Conservation (phyloP, 2,113 vertebrate species). For the Petrocephalus zakoni region DNA sequence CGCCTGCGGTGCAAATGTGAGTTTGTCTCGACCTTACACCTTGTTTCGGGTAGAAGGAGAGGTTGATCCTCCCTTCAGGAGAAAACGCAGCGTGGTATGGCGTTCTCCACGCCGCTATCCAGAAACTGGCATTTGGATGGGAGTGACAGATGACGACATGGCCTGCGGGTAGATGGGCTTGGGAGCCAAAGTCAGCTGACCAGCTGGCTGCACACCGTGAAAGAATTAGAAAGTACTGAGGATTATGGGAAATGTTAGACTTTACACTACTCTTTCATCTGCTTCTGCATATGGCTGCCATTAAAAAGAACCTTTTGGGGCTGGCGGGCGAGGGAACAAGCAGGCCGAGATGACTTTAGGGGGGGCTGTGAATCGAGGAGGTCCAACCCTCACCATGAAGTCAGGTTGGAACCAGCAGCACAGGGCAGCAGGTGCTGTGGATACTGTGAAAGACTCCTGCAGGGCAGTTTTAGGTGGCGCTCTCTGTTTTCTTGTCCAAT, state of each 20-base stretch:
- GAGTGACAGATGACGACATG: background rate
- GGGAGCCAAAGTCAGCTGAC: background rate
- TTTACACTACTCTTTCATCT: background rate
- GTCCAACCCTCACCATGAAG: background rate
- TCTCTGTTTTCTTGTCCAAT: background rate
- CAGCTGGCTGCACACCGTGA: background rate
- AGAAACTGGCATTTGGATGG: background rate
- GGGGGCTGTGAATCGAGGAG: background rate
- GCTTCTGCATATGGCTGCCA: background rate
- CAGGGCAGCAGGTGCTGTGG: background rate
- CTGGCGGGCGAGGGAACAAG: background rate
- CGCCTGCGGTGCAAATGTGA: background rate
- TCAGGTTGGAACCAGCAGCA: background rate
- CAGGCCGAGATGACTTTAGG: background rate
- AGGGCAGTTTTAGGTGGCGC: no score
- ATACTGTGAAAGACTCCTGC: background rate
- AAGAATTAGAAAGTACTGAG: background rate
- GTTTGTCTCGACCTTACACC: background rate
- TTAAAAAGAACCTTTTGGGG: background rate
- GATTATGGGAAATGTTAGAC: background rate
- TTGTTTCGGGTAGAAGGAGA: background rate
- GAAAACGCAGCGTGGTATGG: background rate
- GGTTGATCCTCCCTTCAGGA: background rate
- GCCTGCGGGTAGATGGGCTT: background rate
- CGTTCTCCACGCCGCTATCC: background rate